A percentile compares a stretch with the other conserved stretches of the same genome.
phyloP scores from a whole-genome alignment of 2,888 invertebrate species.

The Eristalis intricaria region DNA sequence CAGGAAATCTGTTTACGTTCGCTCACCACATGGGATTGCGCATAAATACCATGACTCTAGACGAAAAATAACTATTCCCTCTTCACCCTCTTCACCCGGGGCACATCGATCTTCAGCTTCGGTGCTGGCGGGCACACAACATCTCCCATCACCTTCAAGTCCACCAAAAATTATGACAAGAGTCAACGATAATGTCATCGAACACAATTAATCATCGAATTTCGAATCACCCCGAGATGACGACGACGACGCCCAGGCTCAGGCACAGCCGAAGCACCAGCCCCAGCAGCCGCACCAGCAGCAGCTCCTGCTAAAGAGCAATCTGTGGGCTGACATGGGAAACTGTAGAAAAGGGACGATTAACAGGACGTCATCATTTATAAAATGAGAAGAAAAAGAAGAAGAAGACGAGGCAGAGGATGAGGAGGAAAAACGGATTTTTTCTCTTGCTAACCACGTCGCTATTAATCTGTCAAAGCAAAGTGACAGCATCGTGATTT shows the following conservation, averaged over 20 bases:
- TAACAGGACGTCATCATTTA: slow-evolving; percentile 60
- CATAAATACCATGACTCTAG: background rate
- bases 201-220: slow-evolving; percentile 60
- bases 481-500: slow-evolving; percentile 70
- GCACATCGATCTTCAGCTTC: background rate
- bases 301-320: background rate
- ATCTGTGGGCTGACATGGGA: background rate
- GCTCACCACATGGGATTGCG: background rate
- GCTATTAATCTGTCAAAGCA: slow-evolving; percentile 70
- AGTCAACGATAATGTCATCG: slow-evolving; percentile 65
- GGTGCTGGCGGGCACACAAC: background rate
- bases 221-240: background rate
- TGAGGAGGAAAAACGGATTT: slow-evolving; percentile 1
- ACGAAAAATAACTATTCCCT: slow-evolving; percentile 26
- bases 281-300: background rate
- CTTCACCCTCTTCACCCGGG: background rate
- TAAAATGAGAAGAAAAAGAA: background rate
- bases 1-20: slow-evolving; percentile 23
- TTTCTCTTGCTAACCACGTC: slow-evolving; percentile 58
- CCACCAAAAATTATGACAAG: slow-evolving; percentile 58
- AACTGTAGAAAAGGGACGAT: slow-evolving; percentile 33
- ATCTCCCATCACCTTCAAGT: background rate
- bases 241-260: background rate
- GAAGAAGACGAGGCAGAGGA: slow-evolving; percentile 1
- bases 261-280: background rate